These are phyloP conservation scores for Bunonema sp. DNA, from an alignment of 2,888 invertebrate species.

Conservation along the genomic window DNA sequence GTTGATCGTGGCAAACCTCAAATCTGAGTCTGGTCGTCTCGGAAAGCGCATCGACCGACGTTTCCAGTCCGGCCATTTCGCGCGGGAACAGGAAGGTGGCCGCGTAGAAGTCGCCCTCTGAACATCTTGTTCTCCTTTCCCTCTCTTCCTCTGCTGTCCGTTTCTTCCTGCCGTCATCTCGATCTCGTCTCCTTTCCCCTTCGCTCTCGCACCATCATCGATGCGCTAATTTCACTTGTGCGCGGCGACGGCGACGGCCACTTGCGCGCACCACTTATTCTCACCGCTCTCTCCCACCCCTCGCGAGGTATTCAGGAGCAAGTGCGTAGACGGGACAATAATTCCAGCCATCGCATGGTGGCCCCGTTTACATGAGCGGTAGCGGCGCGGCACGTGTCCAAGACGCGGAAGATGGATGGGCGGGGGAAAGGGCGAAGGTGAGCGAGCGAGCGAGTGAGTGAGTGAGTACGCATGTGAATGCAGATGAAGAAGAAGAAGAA, in stretches of 20 bases:
- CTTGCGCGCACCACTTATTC: too few species aligned
- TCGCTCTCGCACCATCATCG: neutral
- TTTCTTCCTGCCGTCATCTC: neutral
- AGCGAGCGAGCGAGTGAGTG: neutral
- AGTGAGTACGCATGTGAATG: conserved; percentile 3
- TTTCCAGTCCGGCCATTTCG: conserved; percentile 37
- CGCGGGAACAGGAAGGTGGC: conserved; percentile 41
- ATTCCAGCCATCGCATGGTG: too few species aligned
- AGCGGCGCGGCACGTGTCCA: neutral
- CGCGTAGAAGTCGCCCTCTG: conserved; percentile 39
- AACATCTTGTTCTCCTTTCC: too few species aligned
- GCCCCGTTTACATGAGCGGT: conserved; percentile 1
- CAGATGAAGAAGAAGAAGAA: neutral
- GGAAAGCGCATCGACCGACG: conserved; percentile 19
- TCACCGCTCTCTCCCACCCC: too few species aligned
- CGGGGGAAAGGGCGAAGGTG: neutral
- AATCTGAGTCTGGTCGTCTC: conserved; percentile 30
- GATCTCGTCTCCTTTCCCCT: neutral
- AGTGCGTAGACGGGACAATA: too few species aligned
- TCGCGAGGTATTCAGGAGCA: too few species aligned
- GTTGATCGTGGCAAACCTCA: too few species aligned
- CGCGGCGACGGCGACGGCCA: too few species aligned
- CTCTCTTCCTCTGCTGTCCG: too few species aligned
- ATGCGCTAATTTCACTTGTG: too few species aligned
- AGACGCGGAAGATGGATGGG: neutral